These are phyloP conservation scores for Nyctibius grandis DNA, from an alignment of 2,797 vertebrate genomes.

Conservation along the genomic window DNA sequence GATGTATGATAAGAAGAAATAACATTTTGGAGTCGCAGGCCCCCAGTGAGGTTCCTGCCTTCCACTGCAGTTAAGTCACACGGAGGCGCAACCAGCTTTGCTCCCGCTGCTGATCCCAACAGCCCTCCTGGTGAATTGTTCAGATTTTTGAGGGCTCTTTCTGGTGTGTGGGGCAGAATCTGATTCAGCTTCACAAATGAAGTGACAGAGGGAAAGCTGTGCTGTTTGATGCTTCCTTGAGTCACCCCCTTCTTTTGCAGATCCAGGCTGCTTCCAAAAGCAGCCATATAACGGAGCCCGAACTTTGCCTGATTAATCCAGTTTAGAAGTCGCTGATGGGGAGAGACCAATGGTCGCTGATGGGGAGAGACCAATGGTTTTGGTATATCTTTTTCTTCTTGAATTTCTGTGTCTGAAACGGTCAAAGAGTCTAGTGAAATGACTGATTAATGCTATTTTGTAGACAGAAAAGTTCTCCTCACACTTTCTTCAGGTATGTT, in stretches of 20 bases:
- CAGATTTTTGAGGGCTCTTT: not conserved
- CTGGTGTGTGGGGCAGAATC: not conserved
- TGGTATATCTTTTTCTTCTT: not conserved
- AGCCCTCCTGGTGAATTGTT: not conserved
- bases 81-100: not conserved
- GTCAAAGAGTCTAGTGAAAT: not conserved
- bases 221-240: not conserved
- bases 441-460: not conserved
- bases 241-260: not conserved
- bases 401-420: not conserved
- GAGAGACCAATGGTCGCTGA: not conserved
- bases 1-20: constrained; percentile 61
- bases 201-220: not conserved
- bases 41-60: constrained; percentile 5
- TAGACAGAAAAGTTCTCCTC: not conserved
- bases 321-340: not conserved
- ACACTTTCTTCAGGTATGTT: not conserved
- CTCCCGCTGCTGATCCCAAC: not conserved
- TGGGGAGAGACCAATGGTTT: not conserved
- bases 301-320: not conserved
- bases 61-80: constrained; percentile 5
- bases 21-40: constrained; percentile 16
- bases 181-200: not conserved
- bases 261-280: not conserved
- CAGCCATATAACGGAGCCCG: not conserved